phyloP scores from a whole-genome alignment of 2,888 invertebrate genomes.

The Pherbina coryleti region DNA sequence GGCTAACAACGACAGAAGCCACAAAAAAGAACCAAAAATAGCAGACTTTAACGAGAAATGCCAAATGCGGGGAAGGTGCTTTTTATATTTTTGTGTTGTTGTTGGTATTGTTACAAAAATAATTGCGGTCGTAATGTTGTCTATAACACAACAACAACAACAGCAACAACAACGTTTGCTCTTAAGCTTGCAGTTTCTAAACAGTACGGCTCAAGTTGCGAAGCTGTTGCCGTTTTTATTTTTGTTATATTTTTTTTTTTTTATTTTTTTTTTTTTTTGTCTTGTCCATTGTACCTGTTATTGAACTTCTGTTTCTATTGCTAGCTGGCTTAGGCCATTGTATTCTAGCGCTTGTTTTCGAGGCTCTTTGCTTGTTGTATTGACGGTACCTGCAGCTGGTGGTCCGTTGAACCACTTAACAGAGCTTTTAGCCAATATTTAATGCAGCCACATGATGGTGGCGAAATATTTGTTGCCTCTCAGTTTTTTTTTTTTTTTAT shows the following conservation, averaged over 20 bases:
- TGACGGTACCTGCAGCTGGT: neutral
- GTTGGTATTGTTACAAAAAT: neutral
- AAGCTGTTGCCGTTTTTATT: neutral
- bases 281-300: neutral
- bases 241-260: too few relatives aligned
- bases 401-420: constrained; percentile 18
- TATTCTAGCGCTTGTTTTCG: neutral
- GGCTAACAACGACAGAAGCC: neutral
- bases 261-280: too few relatives aligned
- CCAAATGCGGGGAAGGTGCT: too few relatives aligned
- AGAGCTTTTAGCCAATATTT: constrained; percentile 15
- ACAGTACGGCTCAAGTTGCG: neutral
- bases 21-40: neutral
- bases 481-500: neutral
- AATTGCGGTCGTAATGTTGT: neutral
- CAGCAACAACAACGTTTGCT: neutral
- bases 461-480: neutral
- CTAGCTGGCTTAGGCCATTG: neutral
- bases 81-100: too few relatives aligned
- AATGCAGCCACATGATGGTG: neutral
- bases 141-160: neutral
- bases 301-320: neutral
- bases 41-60: neutral
- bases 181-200: neutral
- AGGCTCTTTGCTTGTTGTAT: neutral